These are phyloP conservation scores for Maccullochella peelii DNA, from an alignment of 2,113 vertebrate species.

Conservation along the genomic window DNA sequence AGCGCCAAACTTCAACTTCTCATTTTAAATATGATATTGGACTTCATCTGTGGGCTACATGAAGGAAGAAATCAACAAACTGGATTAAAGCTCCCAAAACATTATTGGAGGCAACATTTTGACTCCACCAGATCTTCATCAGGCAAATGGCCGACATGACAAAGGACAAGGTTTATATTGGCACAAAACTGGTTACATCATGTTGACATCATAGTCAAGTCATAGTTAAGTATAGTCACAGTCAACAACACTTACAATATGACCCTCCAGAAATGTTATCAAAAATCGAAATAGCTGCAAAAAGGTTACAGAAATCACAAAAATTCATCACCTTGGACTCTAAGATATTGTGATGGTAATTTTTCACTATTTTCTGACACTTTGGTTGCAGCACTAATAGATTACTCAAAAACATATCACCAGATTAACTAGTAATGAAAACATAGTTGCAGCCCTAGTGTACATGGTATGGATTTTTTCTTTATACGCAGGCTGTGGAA, in stretches of 20 bases:
- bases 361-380: neutral
- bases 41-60: neutral
- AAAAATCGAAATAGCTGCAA: neutral
- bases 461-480: neutral
- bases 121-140: neutral
- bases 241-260: neutral
- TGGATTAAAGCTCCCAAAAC: neutral
- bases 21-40: slow-evolving; percentile 14
- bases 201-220: neutral
- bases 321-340: neutral
- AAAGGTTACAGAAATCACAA: neutral
- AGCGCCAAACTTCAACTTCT: slow-evolving; percentile 27
- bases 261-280: neutral
- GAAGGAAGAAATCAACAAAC: neutral
- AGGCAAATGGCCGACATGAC: neutral
- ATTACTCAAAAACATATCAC: neutral
- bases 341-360: neutral
- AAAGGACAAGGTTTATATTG: neutral
- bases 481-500: slow-evolving; percentile 7
- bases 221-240: neutral
- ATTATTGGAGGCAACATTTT: neutral
- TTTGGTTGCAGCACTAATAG: neutral
- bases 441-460: neutral
- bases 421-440: neutral
- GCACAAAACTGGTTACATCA: neutral